Percentiles rank a stretch among this genome's conserved stretches.
Conservation (phyloP, 2,888 invertebrate genomes). For the Heliconius charithonia region DNA sequence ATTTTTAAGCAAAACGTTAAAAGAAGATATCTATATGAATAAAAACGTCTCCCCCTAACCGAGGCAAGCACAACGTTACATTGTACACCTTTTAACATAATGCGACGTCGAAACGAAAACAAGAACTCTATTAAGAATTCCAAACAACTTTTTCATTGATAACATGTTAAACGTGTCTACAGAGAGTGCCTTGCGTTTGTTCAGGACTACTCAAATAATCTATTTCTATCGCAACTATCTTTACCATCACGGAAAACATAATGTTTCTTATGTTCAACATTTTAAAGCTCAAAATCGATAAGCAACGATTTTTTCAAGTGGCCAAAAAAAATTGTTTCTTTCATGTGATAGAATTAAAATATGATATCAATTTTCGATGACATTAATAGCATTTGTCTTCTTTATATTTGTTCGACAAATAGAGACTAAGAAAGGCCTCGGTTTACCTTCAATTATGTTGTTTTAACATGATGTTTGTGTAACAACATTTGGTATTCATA, state of each 20-base stretch:
- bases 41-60: neutral
- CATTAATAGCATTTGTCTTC: slow-evolving; percentile 29
- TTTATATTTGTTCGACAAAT: slow-evolving; percentile 9
- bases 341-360: slow-evolving; percentile 46
- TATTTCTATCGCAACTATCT: slow-evolving; percentile 35
- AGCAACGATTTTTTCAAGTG: neutral
- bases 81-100: slow-evolving; percentile 37
- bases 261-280: neutral
- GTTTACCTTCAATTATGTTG: slow-evolving; percentile 8
- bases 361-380: slow-evolving; percentile 37
- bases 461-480: slow-evolving; percentile 5
- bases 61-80: neutral
- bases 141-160: slow-evolving; percentile 54
- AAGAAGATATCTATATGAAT: neutral
- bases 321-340: neutral
- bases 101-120: slow-evolving; percentile 41
- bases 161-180: slow-evolving; percentile 50
- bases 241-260: neutral
- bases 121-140: slow-evolving; percentile 50
- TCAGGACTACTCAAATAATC: slow-evolving; percentile 52
- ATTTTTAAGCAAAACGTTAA: no score
- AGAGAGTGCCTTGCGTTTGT: slow-evolving; percentile 51
- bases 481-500: slow-evolving; percentile 4
- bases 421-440: neutral
- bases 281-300: slow-evolving; percentile 14